phyloP scores from a whole-genome alignment of 2,113 vertebrate genomes.

The Ptilorrhoa leucosticta region DNA sequence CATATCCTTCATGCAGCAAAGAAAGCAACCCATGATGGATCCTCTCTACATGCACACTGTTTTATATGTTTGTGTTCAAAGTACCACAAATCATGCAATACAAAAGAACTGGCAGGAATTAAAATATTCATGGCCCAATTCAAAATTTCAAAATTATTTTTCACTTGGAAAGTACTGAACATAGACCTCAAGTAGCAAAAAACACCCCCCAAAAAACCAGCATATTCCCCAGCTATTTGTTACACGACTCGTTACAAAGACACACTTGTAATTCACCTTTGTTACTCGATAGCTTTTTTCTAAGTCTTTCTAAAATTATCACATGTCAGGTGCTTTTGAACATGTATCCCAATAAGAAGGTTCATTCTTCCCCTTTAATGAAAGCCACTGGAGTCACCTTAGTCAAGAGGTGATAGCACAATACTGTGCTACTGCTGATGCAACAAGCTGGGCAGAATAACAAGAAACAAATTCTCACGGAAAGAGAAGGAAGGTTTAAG shows the following conservation, averaged over 20 bases:
- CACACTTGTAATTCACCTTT: neutral
- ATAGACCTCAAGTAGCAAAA: neutral
- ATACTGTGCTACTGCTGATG: neutral
- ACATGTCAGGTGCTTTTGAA: neutral
- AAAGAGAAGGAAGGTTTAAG: neutral
- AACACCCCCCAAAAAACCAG: no score
- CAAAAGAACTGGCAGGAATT: neutral
- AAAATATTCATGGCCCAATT: neutral
- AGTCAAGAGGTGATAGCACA: neutral
- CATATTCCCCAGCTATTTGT: neutral
- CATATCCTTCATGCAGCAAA: fast-evolving
- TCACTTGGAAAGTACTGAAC: neutral
- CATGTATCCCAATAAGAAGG: fast-evolving
- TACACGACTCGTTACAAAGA: neutral
- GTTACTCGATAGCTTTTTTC: neutral
- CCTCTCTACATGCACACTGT: fast-evolving
- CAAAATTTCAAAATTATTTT: neutral
- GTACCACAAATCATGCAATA: fast-evolving
- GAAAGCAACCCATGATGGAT: neutral
- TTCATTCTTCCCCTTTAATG: neutral
- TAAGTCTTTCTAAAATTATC: neutral
- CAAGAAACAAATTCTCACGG: neutral
- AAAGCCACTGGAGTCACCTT: neutral
- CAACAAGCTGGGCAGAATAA: neutral
- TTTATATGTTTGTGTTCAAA: neutral